Conservation (phyloP, 2,888 invertebrate species). For the Leptinotarsa juncta region DNA sequence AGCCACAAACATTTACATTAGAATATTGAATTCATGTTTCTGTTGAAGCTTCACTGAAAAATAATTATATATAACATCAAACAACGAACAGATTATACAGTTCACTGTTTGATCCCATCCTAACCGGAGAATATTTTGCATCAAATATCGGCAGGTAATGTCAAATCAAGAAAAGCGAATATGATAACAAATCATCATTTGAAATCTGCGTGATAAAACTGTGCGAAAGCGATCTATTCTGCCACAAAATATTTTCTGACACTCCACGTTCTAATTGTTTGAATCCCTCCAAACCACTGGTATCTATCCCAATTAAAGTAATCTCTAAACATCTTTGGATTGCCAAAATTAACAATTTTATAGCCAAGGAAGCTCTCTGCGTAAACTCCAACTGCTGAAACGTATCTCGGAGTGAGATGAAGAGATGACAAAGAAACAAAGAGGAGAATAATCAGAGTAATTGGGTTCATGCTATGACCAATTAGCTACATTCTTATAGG, state of each 20-base stretch:
- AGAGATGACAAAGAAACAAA: conserved; percentile 38
- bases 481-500: conserved; percentile 57
- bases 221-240: too few relatives aligned
- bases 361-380: neutral
- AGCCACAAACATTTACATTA: too few relatives aligned
- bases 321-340: conserved; percentile 4
- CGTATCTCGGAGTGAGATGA: conserved; percentile 30
- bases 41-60: too few relatives aligned
- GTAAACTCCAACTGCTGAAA: conserved; percentile 19
- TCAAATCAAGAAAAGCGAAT: too few relatives aligned
- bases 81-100: too few relatives aligned
- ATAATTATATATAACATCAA: too few relatives aligned
- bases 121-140: too few relatives aligned
- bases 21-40: too few relatives aligned
- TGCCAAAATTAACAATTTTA: conserved; percentile 3
- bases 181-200: too few relatives aligned
- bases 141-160: too few relatives aligned
- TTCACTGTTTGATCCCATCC: too few relatives aligned
- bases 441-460: conserved; percentile 55
- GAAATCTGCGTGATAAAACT: too few relatives aligned
- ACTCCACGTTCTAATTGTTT: neutral
- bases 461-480: conserved; percentile 58
- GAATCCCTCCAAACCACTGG: neutral
- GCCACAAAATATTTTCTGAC: neutral
- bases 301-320: conserved; percentile 13